phyloP scores from a whole-genome alignment of 2,797 vertebrate species.

The Chelon auratus region DNA sequence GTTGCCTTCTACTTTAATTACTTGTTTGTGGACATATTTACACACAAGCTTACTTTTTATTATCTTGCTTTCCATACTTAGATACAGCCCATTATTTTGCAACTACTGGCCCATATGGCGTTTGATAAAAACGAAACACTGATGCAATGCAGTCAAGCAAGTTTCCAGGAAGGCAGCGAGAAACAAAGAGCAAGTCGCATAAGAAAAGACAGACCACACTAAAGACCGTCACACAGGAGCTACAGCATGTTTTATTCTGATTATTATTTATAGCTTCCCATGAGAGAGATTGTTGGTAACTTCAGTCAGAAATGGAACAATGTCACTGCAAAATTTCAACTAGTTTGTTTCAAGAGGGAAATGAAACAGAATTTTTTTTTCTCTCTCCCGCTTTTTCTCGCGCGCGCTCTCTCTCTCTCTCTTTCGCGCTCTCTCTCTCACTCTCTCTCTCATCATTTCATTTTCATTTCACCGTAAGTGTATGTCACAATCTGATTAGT shows the following conservation, averaged over 20 bases:
- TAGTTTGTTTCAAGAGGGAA: not conserved
- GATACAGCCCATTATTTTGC: too few species aligned
- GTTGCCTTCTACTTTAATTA: too few species aligned
- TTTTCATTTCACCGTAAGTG: constrained; percentile 47
- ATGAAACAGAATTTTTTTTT: constrained; percentile 8
- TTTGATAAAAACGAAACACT: too few species aligned
- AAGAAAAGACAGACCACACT: not conserved
- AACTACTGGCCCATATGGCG: too few species aligned
- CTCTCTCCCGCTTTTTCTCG: too few species aligned
- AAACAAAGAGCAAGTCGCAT: not conserved
- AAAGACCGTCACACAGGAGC: too few species aligned
- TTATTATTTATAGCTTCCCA: not conserved
- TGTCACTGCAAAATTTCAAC: not conserved
- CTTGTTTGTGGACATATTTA: too few species aligned
- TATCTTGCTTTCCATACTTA: too few species aligned
- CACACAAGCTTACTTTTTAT: too few species aligned
- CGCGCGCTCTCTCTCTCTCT: too few species aligned
- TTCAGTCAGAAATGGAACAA: not conserved
- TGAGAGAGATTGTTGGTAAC: not conserved
- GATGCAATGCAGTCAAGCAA: not conserved
- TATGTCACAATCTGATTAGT: not conserved
- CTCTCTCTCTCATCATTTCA: not conserved
- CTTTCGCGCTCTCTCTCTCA: too few species aligned
- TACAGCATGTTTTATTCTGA: not conserved
- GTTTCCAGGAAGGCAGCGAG: not conserved